phyloP scores from a whole-genome alignment of 2,797 vertebrate species.

The Enteromius radiatus region DNA sequence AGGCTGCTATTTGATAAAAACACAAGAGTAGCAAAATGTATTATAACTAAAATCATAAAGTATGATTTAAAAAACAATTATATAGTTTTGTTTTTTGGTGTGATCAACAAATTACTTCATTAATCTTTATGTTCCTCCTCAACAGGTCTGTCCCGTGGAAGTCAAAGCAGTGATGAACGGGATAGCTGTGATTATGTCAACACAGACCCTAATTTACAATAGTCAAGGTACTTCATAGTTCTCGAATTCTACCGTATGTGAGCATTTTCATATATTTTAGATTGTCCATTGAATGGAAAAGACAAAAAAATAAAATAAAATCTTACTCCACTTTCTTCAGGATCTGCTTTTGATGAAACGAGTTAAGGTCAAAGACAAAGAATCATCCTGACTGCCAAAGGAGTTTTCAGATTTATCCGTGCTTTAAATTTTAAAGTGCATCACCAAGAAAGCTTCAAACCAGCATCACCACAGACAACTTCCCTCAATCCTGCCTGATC shows the following conservation, averaged over 20 bases:
- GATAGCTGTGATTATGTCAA: conserved; percentile 57
- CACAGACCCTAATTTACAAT: not conserved
- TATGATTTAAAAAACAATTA: not conserved
- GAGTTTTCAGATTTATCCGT: not conserved
- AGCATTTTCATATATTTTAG: not conserved
- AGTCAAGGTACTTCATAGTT: not conserved
- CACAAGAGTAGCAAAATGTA: not conserved
- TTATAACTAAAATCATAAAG: not conserved
- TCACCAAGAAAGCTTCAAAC: not conserved
- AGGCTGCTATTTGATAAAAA: not conserved
- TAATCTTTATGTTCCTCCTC: not conserved
- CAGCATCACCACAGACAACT: not conserved
- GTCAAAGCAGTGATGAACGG: conserved; percentile 45
- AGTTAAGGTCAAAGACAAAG: not conserved
- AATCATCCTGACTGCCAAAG: not conserved
- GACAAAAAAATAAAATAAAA: not conserved
- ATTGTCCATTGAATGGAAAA: not conserved
- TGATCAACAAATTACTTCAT: not conserved
- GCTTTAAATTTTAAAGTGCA: not conserved
- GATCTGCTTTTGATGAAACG: not conserved
- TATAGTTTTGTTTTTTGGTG: not conserved
- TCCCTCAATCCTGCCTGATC: conserved; percentile 42
- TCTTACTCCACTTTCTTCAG: not conserved
- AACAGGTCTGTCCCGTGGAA: conserved; percentile 37
- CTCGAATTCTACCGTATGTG: not conserved